Evolutionary conservation across 1,140 invertebrate species (phyloP), one percentile per base, ranked within the genome.

Genomic region (Drosophila busckii): DNA sequence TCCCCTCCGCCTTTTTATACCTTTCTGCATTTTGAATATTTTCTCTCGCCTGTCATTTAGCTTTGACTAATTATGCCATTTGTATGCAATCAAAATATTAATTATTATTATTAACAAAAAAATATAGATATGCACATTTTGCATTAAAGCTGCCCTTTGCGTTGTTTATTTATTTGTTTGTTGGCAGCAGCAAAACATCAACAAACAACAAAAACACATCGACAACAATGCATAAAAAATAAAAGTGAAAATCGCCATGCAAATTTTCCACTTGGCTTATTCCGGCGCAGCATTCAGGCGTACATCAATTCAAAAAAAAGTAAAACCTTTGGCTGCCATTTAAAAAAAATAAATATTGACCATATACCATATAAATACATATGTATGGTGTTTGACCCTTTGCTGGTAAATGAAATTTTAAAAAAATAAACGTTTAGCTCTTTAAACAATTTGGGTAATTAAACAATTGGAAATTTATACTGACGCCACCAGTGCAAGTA

Each of bases 51-150:
- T 65, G 70, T 66, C 70, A 78, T 70, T 76, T 76, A 67, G 50
- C 46, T 68, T 80, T 80, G 73, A 78, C 73, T 80, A 78, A 78
- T 78, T 78, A 78, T 68, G 58, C 73, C 71, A 78, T 78, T 80
- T 78, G 73, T 78, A 80, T 73, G 68, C 63, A 80, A 80, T 78
- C 52, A 78, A 78, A 80, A 80, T 68, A 78, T 80, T 80, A 71
- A 73, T 80, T 80, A 31, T 37, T 45, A 10, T 46, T 55, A 13
- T 48, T 20, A 37, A 29, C 22, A 32, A 50, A 34, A 50, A 53
- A n/a, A n/a, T n/a, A n/a, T n/a, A n/a, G n/a, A 62, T 46, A 55
- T 63, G 44, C 40, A 59, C 48, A 35, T 55, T 49, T 60, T 68
- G 46, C 29, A 50, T 49, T 70, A 78, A 78, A 67, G 71, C 46